These are phyloP conservation scores for Choristoneura rosaceana DNA, from an alignment of 2,888 invertebrate genomes.

Conservation along the genomic window DNA sequence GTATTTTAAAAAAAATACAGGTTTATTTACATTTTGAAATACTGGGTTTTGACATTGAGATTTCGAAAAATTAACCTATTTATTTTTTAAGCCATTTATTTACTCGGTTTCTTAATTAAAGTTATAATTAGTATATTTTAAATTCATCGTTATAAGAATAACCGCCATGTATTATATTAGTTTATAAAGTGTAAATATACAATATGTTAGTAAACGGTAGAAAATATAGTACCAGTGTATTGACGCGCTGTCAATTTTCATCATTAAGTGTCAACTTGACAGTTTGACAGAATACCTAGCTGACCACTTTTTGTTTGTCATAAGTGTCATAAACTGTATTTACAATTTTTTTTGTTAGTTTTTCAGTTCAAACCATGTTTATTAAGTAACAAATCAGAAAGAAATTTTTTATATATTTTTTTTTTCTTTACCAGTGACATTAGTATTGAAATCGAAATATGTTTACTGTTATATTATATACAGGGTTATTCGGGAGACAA, in stretches of 20 bases:
- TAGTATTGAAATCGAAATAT: not conserved
- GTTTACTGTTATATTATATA: too few species aligned
- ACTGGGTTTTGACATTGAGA: not conserved
- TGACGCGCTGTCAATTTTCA: not conserved
- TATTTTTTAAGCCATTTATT: not conserved
- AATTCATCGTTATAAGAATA: not conserved
- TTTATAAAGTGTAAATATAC: conserved; percentile 22
- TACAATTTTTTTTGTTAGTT: not conserved
- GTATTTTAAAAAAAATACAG: too few species aligned
- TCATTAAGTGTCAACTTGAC: not conserved
- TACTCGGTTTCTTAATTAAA: not conserved
- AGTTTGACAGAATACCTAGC: not conserved
- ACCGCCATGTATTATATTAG: conserved; percentile 31
- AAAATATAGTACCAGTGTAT: not conserved
- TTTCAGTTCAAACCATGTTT: not conserved
- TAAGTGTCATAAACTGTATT: not conserved
- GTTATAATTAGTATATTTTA: not conserved
- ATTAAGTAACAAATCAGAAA: not conserved
- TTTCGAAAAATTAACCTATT: too few species aligned
- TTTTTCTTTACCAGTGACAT: not conserved
- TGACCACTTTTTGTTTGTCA: not conserved
- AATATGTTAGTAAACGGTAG: not conserved
- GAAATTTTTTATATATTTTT: not conserved
- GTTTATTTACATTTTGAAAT: too few species aligned
- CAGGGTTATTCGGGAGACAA: too few species aligned